phyloP scores from a whole-genome alignment of 2,888 invertebrate species.

The Hesperia comma region DNA sequence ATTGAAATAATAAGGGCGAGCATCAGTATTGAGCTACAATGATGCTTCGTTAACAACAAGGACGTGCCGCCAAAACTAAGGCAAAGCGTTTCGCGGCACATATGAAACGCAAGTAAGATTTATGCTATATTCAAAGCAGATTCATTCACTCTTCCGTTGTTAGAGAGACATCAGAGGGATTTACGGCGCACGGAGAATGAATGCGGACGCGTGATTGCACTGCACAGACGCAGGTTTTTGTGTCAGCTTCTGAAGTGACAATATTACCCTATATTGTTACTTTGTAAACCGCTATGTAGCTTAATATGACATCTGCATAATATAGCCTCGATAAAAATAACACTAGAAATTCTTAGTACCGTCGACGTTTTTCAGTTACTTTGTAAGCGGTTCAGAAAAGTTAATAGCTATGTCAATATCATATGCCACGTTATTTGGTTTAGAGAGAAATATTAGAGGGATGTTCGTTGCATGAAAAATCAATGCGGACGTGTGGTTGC shows the following conservation, averaged over 20 bases:
- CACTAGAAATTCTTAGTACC: neutral
- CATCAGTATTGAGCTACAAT: neutral
- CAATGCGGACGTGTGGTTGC: slow-evolving; percentile 20
- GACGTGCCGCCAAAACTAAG: neutral
- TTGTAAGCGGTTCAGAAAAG: neutral
- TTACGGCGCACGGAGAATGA: slow-evolving; percentile 30
- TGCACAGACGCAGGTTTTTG: slow-evolving; percentile 28
- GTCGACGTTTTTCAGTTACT: neutral
- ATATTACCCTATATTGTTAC: slow-evolving; percentile 12
- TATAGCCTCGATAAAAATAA: neutral
- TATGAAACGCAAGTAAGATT: slow-evolving; percentile 13
- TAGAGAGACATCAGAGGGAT: slow-evolving; percentile 28
- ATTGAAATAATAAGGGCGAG: no score
- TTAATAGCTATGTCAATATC: slow-evolving; percentile 1
- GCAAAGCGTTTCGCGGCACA: neutral
- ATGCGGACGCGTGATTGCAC: slow-evolving; percentile 33
- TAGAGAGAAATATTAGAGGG: slow-evolving; percentile 21
- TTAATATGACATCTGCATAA: neutral
- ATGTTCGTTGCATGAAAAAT: slow-evolving; percentile 27
- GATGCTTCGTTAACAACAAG: neutral
- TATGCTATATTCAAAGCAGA: slow-evolving; percentile 24
- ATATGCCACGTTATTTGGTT: slow-evolving; percentile 5
- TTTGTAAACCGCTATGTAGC: neutral
- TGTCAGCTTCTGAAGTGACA: slow-evolving; percentile 26
- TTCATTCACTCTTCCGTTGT: slow-evolving; percentile 28